phyloP scores from a whole-genome alignment of 2,113 vertebrate genomes.

The Salvator merianae region DNA sequence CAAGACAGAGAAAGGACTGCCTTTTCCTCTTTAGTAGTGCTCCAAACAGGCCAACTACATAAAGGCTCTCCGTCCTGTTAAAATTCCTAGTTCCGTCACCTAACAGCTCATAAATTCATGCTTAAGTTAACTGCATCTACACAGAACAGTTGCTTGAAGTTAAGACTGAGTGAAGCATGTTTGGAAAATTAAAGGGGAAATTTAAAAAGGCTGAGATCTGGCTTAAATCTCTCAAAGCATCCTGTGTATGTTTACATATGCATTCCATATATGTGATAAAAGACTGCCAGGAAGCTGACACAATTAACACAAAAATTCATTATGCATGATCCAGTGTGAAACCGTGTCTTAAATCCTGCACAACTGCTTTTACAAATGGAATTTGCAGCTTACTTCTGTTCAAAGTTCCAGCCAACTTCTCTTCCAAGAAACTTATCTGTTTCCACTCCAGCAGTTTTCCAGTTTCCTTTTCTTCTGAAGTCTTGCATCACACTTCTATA shows the following conservation, averaged over 20 bases:
- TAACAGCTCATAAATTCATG: background rate
- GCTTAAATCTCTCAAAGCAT: background rate
- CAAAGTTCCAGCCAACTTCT: background rate
- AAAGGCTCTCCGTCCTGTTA: background rate
- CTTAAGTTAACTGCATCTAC: background rate
- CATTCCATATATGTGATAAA: background rate
- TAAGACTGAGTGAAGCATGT: background rate
- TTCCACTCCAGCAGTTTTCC: background rate
- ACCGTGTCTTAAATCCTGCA: background rate
- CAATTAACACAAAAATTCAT: too few species aligned
- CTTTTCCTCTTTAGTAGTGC: background rate
- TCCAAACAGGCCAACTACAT: background rate
- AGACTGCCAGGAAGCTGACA: too few species aligned
- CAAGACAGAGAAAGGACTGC: background rate
- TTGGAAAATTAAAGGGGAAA: background rate
- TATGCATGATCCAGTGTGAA: too few species aligned
- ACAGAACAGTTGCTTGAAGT: background rate
- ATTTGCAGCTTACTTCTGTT: background rate
- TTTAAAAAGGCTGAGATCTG: background rate
- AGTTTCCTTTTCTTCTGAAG: too few species aligned
- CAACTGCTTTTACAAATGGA: background rate
- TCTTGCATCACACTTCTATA: background rate
- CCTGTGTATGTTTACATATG: background rate
- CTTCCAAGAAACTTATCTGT: background rate
- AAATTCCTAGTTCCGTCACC: background rate